Conservation (phyloP, 2,888 invertebrate genomes). For the Cecidostiba fungosa region DNA sequence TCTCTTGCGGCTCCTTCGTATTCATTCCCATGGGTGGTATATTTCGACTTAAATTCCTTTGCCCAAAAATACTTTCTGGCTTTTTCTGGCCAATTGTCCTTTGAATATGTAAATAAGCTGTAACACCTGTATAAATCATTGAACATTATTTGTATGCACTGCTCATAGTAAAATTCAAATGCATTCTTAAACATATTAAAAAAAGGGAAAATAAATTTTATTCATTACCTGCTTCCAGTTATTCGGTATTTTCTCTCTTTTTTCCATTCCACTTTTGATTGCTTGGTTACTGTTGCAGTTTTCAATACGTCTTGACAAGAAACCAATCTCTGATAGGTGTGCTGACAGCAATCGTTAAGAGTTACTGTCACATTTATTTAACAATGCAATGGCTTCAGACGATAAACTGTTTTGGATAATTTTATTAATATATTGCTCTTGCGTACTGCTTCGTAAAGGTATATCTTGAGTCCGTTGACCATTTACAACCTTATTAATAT, state of each 20-base stretch:
- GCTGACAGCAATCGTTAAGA: neutral
- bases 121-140: conserved; percentile 25
- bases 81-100: conserved; percentile 55
- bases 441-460: no score
- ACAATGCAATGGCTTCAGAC: neutral
- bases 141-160: neutral
- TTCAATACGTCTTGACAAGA: neutral
- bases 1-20: conserved; percentile 29
- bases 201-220: no score
- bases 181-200: no score
- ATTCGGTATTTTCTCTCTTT: conserved; percentile 57
- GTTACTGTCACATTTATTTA: no score
- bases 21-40: conserved; percentile 44
- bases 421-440: no score
- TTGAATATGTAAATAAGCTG: conserved; percentile 47
- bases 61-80: conserved; percentile 58
- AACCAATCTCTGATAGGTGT: neutral
- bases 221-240: conserved; percentile 54
- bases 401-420: neutral
- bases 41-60: conserved; percentile 27
- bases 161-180: no score
- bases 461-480: no score
- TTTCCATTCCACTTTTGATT: conserved; percentile 7
- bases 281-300: neutral
- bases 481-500: no score